These are phyloP conservation scores for Tholera decimalis DNA, from an alignment of 2,888 invertebrate genomes.

Conservation along the genomic window DNA sequence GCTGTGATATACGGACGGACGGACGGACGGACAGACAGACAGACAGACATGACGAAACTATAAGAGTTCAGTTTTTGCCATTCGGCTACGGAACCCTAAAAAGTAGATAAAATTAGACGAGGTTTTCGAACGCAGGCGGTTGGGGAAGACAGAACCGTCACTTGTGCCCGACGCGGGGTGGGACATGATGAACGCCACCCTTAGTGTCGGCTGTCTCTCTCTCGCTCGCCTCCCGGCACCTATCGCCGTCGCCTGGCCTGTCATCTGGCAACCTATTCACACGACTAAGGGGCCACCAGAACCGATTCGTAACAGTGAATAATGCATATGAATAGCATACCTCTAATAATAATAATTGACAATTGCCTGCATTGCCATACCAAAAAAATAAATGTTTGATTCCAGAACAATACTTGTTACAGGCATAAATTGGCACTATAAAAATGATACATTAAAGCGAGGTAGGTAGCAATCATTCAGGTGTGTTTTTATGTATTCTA, in stretches of 20 bases:
- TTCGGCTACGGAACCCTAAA: no score
- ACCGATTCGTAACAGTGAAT: constrained; percentile 89
- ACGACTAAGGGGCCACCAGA: constrained; percentile 84
- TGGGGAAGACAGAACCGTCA: constrained; percentile 87
- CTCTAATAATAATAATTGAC: constrained; percentile 82
- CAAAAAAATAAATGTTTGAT: constrained; percentile 54
- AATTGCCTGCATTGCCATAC: constrained; percentile 63
- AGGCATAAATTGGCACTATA: constrained; percentile 78
- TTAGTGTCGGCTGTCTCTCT: constrained; percentile 76
- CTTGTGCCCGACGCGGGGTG: constrained; percentile 89
- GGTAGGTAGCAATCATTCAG: constrained; percentile 81
- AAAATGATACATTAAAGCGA: constrained; percentile 76
- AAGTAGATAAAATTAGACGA: constrained; percentile 78
- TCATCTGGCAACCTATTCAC: constrained; percentile 88
- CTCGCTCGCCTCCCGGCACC: constrained; percentile 64
- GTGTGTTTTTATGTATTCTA: constrained; percentile 85
- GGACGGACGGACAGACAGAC: no score
- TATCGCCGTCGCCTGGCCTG: constrained; percentile 73
- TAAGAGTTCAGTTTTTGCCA: no score
- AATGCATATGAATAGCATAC: constrained; percentile 83
- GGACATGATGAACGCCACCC: constrained; percentile 87
- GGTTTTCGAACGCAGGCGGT: constrained; percentile 84
- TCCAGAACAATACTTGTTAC: constrained; percentile 56
- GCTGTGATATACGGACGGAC: no score
- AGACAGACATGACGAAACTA: no score